Evolutionary conservation across 2,113 vertebrate genomes (phyloP).

Genomic region (Pandion haliaetus): DNA sequence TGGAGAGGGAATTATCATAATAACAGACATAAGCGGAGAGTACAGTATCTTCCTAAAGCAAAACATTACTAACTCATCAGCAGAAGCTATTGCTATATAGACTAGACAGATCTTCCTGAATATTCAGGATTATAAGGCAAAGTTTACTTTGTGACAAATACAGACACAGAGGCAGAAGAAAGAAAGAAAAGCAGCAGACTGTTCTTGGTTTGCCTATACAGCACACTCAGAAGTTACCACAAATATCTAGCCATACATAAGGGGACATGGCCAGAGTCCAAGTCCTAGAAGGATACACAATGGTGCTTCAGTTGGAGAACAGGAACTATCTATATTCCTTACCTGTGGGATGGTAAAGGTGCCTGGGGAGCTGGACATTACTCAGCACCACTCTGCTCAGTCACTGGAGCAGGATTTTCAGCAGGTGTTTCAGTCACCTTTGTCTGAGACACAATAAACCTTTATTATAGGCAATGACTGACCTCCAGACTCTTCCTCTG

Average conservation of each 20-base stretch:
- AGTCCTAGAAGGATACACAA: neutral
- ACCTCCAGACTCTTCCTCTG: neutral
- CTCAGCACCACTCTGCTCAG: slow-evolving; percentile 73
- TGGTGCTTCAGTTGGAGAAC: neutral
- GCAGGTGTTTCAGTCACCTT: slow-evolving; percentile 72
- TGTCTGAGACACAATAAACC: slow-evolving; percentile 38
- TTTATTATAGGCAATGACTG: neutral
- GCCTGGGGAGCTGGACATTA: slow-evolving; percentile 62
- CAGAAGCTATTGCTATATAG: neutral
- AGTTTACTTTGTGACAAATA: neutral
- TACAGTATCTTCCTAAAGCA: neutral
- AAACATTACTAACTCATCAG: neutral
- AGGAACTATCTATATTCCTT: neutral
- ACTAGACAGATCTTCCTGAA: neutral
- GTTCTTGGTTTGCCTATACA: neutral
- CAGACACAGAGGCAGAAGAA: neutral
- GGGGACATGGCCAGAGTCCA: neutral
- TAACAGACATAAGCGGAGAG: neutral
- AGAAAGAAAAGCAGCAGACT: neutral
- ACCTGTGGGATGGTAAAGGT: slow-evolving; percentile 67
- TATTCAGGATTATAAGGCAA: neutral
- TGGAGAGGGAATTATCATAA: neutral
- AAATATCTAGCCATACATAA: neutral
- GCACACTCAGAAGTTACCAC: neutral
- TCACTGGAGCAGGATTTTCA: slow-evolving; percentile 72